Evolutionary conservation across 2,888 invertebrate genomes (phyloP).

Genomic region (Ceratothoa steindachneri): DNA sequence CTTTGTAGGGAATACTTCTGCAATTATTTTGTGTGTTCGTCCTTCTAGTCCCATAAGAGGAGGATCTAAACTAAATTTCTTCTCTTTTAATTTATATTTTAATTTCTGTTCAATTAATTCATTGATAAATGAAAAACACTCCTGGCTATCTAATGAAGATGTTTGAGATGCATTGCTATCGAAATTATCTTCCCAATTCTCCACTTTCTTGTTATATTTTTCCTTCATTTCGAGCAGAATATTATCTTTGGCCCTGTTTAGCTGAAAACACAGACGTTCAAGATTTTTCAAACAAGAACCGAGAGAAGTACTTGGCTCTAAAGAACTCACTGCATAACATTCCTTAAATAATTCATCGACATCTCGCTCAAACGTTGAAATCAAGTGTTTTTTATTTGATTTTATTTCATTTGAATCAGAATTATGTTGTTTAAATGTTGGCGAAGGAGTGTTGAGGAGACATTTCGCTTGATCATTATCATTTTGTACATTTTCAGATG

Average conservation of each 20-base stretch:
- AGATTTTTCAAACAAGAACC: neutral
- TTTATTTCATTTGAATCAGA: neutral
- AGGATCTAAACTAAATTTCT: neutral
- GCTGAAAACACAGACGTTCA: neutral
- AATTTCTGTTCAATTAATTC: neutral
- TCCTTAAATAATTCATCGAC: slow-evolving; percentile 1
- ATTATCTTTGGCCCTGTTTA: neutral
- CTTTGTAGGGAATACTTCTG: neutral
- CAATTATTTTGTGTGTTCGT: neutral
- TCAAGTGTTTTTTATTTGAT: neutral
- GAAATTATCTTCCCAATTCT: neutral
- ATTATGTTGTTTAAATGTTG: neutral
- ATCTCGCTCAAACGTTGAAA: neutral
- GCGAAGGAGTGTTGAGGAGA: neutral
- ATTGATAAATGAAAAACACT: neutral
- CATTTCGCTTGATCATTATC: neutral
- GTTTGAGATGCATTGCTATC: neutral
- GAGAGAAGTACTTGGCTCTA: neutral
- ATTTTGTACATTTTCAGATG: neutral
- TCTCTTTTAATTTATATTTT: neutral
- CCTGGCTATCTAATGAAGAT: slow-evolving; percentile 7
- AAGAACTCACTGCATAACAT: neutral
- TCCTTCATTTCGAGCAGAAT: neutral
- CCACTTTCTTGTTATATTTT: neutral
- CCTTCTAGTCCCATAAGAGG: slow-evolving; percentile 9